These are phyloP conservation scores for Glaucomys volans DNA, from an alignment of 2,113 vertebrate genomes.

Conservation along the genomic window DNA sequence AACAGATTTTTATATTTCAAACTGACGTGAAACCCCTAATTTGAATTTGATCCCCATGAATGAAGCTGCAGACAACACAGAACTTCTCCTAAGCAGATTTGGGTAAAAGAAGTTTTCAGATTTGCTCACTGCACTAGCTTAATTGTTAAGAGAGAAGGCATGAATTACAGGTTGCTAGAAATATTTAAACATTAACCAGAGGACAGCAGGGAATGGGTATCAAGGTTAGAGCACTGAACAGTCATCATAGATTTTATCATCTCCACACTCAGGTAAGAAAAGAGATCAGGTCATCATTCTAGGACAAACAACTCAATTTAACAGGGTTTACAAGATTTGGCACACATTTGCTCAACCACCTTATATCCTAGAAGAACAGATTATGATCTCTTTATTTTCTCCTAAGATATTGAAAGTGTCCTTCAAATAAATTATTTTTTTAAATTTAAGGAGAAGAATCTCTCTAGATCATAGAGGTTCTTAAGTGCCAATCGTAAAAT, in stretches of 20 bases:
- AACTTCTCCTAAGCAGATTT: slow-evolving; percentile 12
- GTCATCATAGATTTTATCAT: background rate
- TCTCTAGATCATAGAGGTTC: slow-evolving; percentile 1
- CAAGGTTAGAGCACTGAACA: background rate
- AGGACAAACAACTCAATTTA: slow-evolving; percentile 7
- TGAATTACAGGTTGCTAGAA: background rate
- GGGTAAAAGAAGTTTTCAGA: background rate
- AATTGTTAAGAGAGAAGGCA: slow-evolving; percentile 13
- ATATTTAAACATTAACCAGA: slow-evolving; percentile 5
- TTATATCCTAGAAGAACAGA: slow-evolving; percentile 45
- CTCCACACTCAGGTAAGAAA: background rate
- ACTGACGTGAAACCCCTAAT: slow-evolving; percentile 1
- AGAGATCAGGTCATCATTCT: background rate
- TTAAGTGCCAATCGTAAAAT: slow-evolving; percentile 38
- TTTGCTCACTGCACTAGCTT: background rate
- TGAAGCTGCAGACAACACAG: slow-evolving; percentile 33
- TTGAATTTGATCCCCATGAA: slow-evolving; percentile 36
- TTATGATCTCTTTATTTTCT: slow-evolving; percentile 45
- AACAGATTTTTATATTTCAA: slow-evolving; percentile 37
- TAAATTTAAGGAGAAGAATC: slow-evolving; percentile 34
- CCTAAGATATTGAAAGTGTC: slow-evolving; percentile 51
- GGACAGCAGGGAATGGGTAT: background rate
- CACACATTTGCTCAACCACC: slow-evolving; percentile 13
- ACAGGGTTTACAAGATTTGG: background rate
- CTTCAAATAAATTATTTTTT: slow-evolving; percentile 18